Conservation (phyloP, 30 jellyfish, hydroid and myxozoan genomes). For the Hydra vulgaris region DNA sequence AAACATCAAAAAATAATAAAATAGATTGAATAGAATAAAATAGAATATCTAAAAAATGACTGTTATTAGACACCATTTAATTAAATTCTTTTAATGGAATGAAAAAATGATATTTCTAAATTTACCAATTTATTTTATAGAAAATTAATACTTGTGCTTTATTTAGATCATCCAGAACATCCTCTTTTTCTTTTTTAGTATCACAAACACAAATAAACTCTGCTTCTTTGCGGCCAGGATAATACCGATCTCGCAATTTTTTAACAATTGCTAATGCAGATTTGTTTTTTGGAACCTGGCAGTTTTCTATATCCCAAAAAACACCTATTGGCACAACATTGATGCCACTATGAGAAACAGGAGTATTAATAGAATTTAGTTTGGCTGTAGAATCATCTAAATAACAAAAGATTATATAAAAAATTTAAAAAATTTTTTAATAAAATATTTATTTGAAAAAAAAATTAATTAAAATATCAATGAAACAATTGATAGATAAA, state of each 20-base stretch:
- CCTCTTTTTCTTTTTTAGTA: constrained; percentile 26
- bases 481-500: too few species aligned
- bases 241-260: constrained; percentile 43
- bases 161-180: constrained; percentile 42
- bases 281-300: constrained; percentile 57
- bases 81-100: too few species aligned
- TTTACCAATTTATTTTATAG: too few species aligned
- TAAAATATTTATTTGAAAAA: background rate
- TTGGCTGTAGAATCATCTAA: background rate
- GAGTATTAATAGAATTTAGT: background rate
- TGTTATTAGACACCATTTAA: too few species aligned
- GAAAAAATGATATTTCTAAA: too few species aligned
- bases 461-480: background rate
- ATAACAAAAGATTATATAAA: too few species aligned
- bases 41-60: too few species aligned
- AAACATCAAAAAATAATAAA: too few species aligned
- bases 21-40: too few species aligned
- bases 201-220: constrained; percentile 89
- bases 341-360: background rate
- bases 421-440: background rate
- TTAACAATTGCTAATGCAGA: constrained; percentile 54
- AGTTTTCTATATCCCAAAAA: constrained; percentile 92
- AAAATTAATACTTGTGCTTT: constrained; percentile 75
- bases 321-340: constrained; percentile 53
- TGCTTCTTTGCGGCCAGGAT: constrained; percentile 60